These are phyloP conservation scores for Lordiphosa clarofinis DNA, from an alignment of 1,140 invertebrate species.

Conservation along the genomic window DNA sequence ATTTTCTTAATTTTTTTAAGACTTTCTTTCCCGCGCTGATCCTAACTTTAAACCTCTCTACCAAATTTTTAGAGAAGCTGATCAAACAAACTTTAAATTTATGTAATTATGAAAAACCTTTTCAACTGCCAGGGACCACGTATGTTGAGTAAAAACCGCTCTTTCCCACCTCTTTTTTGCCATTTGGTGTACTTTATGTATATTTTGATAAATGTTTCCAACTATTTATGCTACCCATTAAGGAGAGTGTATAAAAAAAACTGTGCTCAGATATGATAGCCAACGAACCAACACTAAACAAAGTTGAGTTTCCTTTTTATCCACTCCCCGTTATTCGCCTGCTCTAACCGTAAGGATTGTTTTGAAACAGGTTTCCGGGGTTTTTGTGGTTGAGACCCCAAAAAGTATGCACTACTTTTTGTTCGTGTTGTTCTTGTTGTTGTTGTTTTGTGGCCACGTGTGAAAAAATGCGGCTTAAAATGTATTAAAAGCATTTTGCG, in stretches of 20 bases:
- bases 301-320: slow-evolving; percentile 11
- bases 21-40: too few relatives aligned
- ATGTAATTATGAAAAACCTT: too few relatives aligned
- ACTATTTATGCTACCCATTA: background rate
- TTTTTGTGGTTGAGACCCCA: slow-evolving; percentile 16
- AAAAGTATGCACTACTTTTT: slow-evolving; percentile 18
- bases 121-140: too few relatives aligned
- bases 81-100: too few relatives aligned
- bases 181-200: too few relatives aligned
- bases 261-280: slow-evolving; percentile 9
- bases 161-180: too few relatives aligned
- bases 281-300: slow-evolving; percentile 6
- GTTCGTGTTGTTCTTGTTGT: too few relatives aligned
- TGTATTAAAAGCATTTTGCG: slow-evolving; percentile 73
- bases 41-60: too few relatives aligned
- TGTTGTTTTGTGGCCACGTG: slow-evolving; percentile 67
- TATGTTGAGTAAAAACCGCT: background rate
- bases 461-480: slow-evolving; percentile 77
- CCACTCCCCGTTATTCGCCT: background rate
- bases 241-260: slow-evolving; percentile 4
- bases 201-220: too few relatives aligned
- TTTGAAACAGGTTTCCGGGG: slow-evolving; percentile 10
- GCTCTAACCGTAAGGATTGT: slow-evolving; percentile 1
- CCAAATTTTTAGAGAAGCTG: too few relatives aligned
- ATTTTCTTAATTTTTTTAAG: too few relatives aligned